Evolutionary conservation across 1,140 invertebrate genomes (phyloP).

Genomic region (Euura lappo): DNA sequence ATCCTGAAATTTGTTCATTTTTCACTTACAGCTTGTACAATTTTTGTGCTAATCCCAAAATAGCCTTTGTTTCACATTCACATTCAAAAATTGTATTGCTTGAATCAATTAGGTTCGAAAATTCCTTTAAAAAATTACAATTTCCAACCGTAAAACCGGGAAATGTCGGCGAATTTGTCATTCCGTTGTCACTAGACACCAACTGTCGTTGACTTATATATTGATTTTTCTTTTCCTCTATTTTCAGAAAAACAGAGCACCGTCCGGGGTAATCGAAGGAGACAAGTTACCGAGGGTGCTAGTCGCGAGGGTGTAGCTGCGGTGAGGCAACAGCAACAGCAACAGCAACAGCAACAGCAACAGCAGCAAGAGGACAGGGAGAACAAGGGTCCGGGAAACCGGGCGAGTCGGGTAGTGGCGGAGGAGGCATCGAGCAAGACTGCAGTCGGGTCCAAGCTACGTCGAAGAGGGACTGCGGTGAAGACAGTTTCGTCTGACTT

Average conservation of each 20-base stretch:
- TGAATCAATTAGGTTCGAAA: too few relatives aligned
- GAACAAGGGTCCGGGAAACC: constrained; percentile 55
- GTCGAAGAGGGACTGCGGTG: constrained; percentile 34
- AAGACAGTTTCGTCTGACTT: constrained; percentile 40
- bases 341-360: constrained; percentile 18
- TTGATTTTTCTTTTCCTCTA: not conserved
- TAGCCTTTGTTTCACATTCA: too few relatives aligned
- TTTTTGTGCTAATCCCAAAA: too few relatives aligned
- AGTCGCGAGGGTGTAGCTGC: constrained; percentile 19
- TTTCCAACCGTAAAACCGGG: too few relatives aligned
- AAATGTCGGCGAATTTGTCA: not conserved
- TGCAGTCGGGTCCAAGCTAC: constrained; percentile 43
- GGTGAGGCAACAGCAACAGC: constrained; percentile 18
- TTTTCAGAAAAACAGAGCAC: constrained; percentile 52
- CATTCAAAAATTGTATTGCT: too few relatives aligned
- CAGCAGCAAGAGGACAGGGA: constrained; percentile 55
- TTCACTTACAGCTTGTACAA: too few relatives aligned
- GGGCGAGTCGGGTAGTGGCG: constrained; percentile 49
- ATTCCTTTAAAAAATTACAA: too few relatives aligned
- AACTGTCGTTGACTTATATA: too few relatives aligned
- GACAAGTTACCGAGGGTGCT: constrained; percentile 42
- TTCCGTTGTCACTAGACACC: not conserved
- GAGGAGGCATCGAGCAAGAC: constrained; percentile 45
- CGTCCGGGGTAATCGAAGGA: constrained; percentile 44
- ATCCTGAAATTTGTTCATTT: too few relatives aligned